Base-by-base conservation (phyloP, 2,888 invertebrate genomes). In the Ceramica pisi region DNA sequence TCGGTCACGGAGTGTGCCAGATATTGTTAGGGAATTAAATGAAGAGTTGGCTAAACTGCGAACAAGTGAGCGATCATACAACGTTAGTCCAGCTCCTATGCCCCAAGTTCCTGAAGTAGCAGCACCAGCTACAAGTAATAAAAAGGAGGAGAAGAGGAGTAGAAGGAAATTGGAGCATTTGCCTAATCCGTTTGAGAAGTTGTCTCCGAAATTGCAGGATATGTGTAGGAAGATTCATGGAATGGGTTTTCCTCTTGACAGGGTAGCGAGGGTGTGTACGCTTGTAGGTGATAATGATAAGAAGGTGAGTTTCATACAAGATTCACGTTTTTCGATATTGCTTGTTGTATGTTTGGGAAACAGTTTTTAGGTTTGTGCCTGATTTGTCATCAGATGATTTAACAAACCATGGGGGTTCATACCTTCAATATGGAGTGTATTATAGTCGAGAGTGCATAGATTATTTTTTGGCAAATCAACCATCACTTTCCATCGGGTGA, bases 191-290 rank as follows among this genome's bases (percentile, higher is more conserved):
- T 92, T 89, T 88, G 91, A 93, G 19, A 93, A 94, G 75, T 82
- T 95, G 83, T 93, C 97, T 41, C 90, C 93, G 16, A 95, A 96
- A 65, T 94, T 97, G 69, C 97, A 98, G 91, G 96, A 95, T 51
- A 95, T 98, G 88, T 98, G 98, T 66, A 96, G 97, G 87, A 97
- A 97, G 81, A 97, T 99, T 72, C 97, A 97, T 87, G 97, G 97
- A 75, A 99, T 99, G 99, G 99, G 99, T 1, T 99, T 99, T 90
- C 97, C 98, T 0, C 90, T 98, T 65, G 97, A 97, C 71, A 97
- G 98, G 91, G 98, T 98, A 23, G 97, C 98, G 8, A 97, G 98
- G 86, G 98, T 98, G n/a, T 98, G 98, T 83, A 97, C 97, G 84
- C 95, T 97, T 63, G 95, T 98, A 80, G 98, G 98, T 71, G 94